Evolutionary conservation across 53 echinoderm and acorn worm genomes (phyloP).

Genomic region (Henricia sp.): DNA sequence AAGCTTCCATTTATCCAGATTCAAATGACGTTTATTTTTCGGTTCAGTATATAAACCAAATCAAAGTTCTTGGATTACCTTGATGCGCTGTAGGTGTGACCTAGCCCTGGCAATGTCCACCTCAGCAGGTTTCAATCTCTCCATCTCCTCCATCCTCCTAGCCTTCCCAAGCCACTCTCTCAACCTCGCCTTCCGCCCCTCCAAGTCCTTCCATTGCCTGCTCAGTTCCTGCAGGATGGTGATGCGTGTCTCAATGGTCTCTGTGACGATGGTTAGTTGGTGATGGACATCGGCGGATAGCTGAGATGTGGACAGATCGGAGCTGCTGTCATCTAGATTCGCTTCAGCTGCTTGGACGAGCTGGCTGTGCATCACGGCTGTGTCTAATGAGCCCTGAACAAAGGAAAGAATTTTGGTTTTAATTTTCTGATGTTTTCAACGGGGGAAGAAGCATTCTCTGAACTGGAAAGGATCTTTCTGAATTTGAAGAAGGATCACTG

Average conservation of each 20-base stretch:
- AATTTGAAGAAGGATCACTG: too few species aligned
- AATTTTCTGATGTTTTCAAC: too few species aligned
- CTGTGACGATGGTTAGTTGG: constrained; percentile 61
- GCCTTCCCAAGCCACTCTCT: constrained; percentile 75
- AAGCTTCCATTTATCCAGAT: not conserved
- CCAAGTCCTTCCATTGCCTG: constrained; percentile 73
- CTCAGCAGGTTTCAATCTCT: constrained; percentile 72
- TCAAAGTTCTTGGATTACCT: too few species aligned
- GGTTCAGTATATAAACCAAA: too few species aligned
- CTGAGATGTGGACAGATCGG: constrained; percentile 67
- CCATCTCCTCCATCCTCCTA: constrained; percentile 53
- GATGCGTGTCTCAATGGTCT: constrained; percentile 67
- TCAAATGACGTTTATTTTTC: too few species aligned
- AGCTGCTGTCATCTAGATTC: constrained; percentile 68
- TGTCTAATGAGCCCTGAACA: constrained; percentile 71
- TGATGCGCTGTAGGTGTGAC: constrained; percentile 30
- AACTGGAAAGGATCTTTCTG: too few species aligned
- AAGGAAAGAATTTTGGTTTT: too few species aligned
- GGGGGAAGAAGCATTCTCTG: too few species aligned
- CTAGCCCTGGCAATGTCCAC: constrained; percentile 65
- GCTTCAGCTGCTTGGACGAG: constrained; percentile 74
- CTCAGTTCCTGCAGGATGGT: constrained; percentile 45
- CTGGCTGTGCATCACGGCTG: constrained; percentile 81
- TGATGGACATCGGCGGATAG: constrained; percentile 68
- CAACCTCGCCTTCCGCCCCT: constrained; percentile 60